A percentile compares a stretch with the other conserved stretches of the same genome.
Evolutionary conservation across 1,140 invertebrate genomes (phyloP).

Genomic region (Sogatella furcifera): DNA sequence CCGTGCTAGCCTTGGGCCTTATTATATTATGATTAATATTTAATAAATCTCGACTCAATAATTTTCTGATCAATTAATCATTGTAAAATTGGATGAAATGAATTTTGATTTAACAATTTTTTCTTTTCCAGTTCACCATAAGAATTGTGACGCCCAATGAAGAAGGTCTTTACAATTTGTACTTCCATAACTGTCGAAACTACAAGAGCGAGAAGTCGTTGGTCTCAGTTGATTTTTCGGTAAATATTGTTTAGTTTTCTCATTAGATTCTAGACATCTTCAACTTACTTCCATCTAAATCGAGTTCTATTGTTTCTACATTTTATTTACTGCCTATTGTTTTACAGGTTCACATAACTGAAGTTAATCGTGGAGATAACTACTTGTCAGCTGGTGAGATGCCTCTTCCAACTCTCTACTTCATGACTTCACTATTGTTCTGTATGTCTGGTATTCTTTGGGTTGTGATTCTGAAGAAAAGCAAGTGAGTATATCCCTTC

Average conservation of each 20-base stretch:
- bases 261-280: too few species aligned
- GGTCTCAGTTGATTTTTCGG: constrained; percentile 48
- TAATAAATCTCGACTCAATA: too few species aligned
- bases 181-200: constrained; percentile 90
- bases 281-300: too few species aligned
- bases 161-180: constrained; percentile 89
- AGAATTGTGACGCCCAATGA: constrained; percentile 63
- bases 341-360: constrained; percentile 65
- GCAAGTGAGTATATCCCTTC: constrained; percentile 47
- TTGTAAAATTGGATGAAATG: too few species aligned
- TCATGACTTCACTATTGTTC: constrained; percentile 83
- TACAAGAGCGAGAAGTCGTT: constrained; percentile 37
- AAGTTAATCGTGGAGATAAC: constrained; percentile 79
- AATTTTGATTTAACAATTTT: too few species aligned
- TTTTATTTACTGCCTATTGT: too few species aligned
- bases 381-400: constrained; percentile 96
- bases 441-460: constrained; percentile 83
- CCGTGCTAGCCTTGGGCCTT: too few species aligned
- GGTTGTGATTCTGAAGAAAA: constrained; percentile 79
- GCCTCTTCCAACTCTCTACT: constrained; percentile 85
- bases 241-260: constrained; percentile 32
- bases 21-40: too few species aligned
- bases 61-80: too few species aligned
- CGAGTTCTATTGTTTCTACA: too few species aligned
- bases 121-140: constrained; percentile 61